Percentiles rank a stretch among this genome's conserved stretches.
These are phyloP conservation scores for Haemorhous mexicanus DNA, from an alignment of 2,113 vertebrate genomes.

Conservation along the genomic window DNA sequence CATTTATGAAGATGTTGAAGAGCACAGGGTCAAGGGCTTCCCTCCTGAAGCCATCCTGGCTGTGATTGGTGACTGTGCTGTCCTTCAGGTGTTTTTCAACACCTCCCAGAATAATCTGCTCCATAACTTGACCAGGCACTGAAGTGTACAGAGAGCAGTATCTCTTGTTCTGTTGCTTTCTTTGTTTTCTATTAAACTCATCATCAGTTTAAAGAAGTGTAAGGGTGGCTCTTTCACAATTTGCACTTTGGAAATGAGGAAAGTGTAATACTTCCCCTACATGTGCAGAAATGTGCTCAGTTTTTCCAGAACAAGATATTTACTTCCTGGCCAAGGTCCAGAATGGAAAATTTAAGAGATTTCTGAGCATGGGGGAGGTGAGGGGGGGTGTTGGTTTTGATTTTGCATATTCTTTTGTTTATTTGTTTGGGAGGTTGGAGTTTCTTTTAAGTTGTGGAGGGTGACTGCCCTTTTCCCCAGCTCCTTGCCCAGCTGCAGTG, in stretches of 20 bases:
- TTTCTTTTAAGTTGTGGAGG: background rate
- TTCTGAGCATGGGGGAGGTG: background rate
- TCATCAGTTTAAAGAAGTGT: background rate
- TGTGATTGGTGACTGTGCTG: background rate
- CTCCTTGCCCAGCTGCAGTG: accelerated
- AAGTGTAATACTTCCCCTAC: background rate
- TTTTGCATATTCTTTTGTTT: background rate
- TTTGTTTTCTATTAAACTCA: background rate
- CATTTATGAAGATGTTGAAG: background rate
- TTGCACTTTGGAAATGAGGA: background rate
- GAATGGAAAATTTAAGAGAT: background rate
- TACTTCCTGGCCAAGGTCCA: background rate
- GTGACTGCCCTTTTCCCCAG: background rate
- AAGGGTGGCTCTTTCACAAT: background rate
- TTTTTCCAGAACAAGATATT: slow-evolving; percentile 25
- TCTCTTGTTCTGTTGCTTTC: background rate
- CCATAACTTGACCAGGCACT: background rate
- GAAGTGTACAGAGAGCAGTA: background rate
- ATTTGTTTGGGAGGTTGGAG: background rate
- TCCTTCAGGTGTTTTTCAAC: background rate
- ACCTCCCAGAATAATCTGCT: background rate
- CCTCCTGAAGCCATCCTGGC: background rate
- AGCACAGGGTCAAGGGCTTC: background rate
- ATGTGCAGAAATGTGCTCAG: background rate
- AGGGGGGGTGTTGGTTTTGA: background rate